A percentile compares a stretch with the other conserved stretches of the same genome.
phyloP scores from a whole-genome alignment of 2,888 invertebrate species.

The Seira musarum region DNA sequence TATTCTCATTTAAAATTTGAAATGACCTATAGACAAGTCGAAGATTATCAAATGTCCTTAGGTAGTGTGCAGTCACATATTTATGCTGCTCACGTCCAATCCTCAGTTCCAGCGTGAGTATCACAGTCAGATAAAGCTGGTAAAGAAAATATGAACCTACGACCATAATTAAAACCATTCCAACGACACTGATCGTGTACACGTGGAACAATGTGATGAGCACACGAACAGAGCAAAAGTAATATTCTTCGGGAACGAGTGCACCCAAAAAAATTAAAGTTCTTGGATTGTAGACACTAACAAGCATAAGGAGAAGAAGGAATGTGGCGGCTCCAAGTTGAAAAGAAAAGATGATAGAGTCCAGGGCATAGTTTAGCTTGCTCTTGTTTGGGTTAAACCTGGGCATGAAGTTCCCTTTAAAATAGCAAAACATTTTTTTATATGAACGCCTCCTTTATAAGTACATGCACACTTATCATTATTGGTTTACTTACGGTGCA shows the following conservation, averaged over 20 bases:
- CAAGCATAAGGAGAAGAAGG: background rate
- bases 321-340: background rate
- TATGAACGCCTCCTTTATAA: too few relatives aligned
- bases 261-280: background rate
- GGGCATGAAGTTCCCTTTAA: background rate
- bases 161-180: background rate
- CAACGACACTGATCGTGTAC: background rate
- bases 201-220: background rate
- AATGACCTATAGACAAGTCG: slow-evolving; percentile 11
- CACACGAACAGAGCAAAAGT: background rate
- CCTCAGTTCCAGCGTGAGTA: slow-evolving; percentile 3
- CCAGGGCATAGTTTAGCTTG: background rate
- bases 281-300: background rate
- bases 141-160: background rate
- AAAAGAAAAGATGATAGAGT: background rate
- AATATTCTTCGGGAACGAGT: slow-evolving; percentile 1
- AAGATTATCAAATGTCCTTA: background rate
- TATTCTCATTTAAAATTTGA: slow-evolving; percentile 22
- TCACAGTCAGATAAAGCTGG: slow-evolving; percentile 6
- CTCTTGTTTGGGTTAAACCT: background rate
- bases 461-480: too few relatives aligned
- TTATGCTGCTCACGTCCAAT: background rate
- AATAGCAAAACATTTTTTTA: too few relatives aligned
- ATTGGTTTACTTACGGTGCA: too few relatives aligned
- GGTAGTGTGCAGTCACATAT: too few relatives aligned